Evolutionary conservation across 2,888 invertebrate genomes (phyloP), one percentile per base, ranked within the genome.

Genomic region (Drosophila anceps): DNA sequence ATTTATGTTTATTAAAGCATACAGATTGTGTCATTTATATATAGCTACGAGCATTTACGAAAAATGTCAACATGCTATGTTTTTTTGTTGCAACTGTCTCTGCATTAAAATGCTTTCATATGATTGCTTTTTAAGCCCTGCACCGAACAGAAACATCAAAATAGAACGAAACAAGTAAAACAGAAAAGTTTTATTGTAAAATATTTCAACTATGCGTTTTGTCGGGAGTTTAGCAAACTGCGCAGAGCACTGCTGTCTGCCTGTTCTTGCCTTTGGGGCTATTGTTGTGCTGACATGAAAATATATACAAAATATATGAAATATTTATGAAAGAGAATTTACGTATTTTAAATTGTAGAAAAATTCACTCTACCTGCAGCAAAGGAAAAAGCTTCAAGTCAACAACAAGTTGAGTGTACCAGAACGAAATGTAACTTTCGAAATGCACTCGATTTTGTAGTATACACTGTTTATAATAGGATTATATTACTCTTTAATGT

Each of bases 1-100:
- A 86, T 79, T 82, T 87, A 87, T 78, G 62, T 73, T 68, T 65
- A 83, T 79, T 79, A 69, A 73, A 68, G 66, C 67, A 27, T 61
- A 44, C 41, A 20, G 41, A 43, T 69, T 43, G 41, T 70, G 57
- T 65, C 60, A 62, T 65, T 51, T 73, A 27, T 57, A 31, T 31
- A 74, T 64, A 44, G 55, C 39, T 69, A 50, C 6, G 29, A 27
- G 9, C 59, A 5, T 35, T 35, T 50, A 46, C 20, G 2, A 29
- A 48, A 58, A 44, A 48, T 46, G 15, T 53, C 58, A 43, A 27
- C 33, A 13, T 4, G 20, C 12, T 29, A 31, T 4, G 20, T 4
- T 29, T 20, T n/a, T 48, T 31, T 50, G 46, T n/a, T 66, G 48
- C 57, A 39, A 37, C 44, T 37, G 39, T 27, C 20, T 53, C 58